phyloP scores from a whole-genome alignment of 1,140 invertebrate genomes.

The Metopolophium dirhodum region DNA sequence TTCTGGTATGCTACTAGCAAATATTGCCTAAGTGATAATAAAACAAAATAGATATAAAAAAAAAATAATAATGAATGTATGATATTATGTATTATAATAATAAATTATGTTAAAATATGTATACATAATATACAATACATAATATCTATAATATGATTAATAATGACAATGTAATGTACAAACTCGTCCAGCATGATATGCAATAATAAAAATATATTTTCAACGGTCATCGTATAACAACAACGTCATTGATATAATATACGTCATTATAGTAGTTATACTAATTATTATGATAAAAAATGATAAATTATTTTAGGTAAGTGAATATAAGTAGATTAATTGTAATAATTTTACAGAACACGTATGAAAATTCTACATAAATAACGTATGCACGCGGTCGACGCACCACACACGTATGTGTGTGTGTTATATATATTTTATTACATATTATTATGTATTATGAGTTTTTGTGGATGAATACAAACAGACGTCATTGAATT shows the following conservation, averaged over 20 bases:
- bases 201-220: conserved; percentile 1
- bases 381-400: neutral
- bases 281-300: neutral
- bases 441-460: neutral
- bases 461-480: neutral
- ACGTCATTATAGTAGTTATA: neutral
- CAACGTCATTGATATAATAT: neutral
- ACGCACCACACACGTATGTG: neutral
- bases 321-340: neutral
- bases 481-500: neutral
- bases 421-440: neutral
- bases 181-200: neutral
- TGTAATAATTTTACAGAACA: neutral
- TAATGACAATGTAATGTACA: neutral
- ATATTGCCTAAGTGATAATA: conserved; percentile 85
- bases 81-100: neutral
- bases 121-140: neutral
- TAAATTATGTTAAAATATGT: neutral
- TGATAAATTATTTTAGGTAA: neutral
- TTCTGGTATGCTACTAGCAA: conserved; percentile 98
- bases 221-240: neutral
- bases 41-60: conserved; percentile 42
- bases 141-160: neutral
- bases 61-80: neutral
- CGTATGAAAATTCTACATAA: neutral